Base-by-base conservation (phyloP, 2,888 invertebrate species). In the Mystacides longicornis region DNA sequence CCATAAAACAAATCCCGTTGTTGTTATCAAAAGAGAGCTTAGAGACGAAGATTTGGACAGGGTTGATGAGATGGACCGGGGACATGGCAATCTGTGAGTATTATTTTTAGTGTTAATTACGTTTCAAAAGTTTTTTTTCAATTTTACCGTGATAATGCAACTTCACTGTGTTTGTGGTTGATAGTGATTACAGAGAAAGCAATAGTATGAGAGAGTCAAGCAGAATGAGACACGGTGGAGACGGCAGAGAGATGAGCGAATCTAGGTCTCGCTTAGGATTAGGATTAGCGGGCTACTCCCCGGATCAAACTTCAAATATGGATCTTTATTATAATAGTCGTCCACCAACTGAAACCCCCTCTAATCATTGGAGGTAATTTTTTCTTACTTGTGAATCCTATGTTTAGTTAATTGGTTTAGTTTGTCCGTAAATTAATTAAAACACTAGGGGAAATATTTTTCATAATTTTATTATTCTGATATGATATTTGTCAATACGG, bases 1-100 rank as follows among this genome's bases (percentile, higher is more conserved):
- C 66, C 86, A 85, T 71, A 92, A 92, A 68, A 87, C 91, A 56
- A 93, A 93, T 57, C 93, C 93, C 27, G 93, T 93, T 21, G 93
- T 94, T 45, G 93, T 94, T 58, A 86, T 94, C 65, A 94, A 94
- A 69, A 78, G 88, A 54, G 92, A 93, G 68, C 80, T 93, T 64
- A 81, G 90, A 57, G 91, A 91, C 65, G 92, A 93, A 63, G 89
- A 89, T 64, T 76, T 72, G 58, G 37, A 37, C 14, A 37, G 37
- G 16, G 67, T 72, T 63, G 83, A 84, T 64, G 86, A 86, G 58
- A 72, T 78, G 52, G 83, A 84, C 58, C 62, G 62, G 33, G 54
- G 55, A 23, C 62, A 64, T 55, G 52, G 60, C 42, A 60, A 62
- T 51, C 57, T 61, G 62, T 61, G 37, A 7, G 45, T 45, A 45